Evolutionary conservation across 2,888 invertebrate species (phyloP), one percentile per base, ranked within the genome.

Genomic region (Polydrusus cervinus): DNA sequence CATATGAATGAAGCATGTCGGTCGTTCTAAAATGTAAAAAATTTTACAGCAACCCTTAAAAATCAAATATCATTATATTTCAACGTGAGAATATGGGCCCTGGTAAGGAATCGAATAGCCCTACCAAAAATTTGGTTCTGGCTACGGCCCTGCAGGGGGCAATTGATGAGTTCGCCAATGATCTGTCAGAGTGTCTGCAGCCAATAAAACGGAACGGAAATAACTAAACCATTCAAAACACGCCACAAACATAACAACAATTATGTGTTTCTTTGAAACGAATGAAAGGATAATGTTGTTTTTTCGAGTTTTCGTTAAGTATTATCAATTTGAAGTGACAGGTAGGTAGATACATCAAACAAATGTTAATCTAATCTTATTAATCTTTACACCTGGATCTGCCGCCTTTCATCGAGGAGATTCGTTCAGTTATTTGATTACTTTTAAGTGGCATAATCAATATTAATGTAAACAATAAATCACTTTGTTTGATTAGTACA

Each of bases 301-400:
- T 62, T 18, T 38, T 34, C 10, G 10, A 34, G 40, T n/a, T n/a
- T n/a, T n/a, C n/a, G n/a, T n/a, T n/a, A n/a, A n/a, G n/a, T 64
- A 43, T 51, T 13, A 38, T 34, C 13, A 34, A 70, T 71, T 43
- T 71, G 25, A 34, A 55, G 34, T 71, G 71, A 71, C 64, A 71
- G 71, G 64, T 71, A 62, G 64, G 34, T 71, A 64, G 51, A 71
- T 45, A 53, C 71, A 62, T 64, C 64, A 71, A 71, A 64, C 71
- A 62, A 71, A 34, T 10, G 7, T 34, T 34, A 34, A 71, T 71
- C 71, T 71, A 71, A 71, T 64, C 71, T 47, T 16, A 25, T 62
- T 71, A 71, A 71, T 71, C 71, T 62, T 40, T 38, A 49, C 43
- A 49, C 64, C 61, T 71, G 61, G 61, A 70, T 70, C 49, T 70